Percentiles rank a stretch among this genome's conserved stretches.
Evolutionary conservation across 1,140 invertebrate species (phyloP).

Genomic region (Lepidurus packardi): DNA sequence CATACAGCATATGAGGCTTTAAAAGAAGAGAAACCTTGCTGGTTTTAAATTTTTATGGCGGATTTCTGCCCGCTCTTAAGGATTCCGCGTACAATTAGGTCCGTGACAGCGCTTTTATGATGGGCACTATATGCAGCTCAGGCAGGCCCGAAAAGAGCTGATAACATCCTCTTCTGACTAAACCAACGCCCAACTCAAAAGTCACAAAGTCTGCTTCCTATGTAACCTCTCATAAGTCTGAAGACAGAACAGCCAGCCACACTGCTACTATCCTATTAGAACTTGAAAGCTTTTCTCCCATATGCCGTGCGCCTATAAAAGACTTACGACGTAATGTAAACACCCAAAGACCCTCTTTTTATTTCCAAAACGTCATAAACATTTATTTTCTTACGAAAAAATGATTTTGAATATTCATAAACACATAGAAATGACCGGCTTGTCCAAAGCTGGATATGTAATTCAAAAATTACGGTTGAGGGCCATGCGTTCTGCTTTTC

Average conservation of each 20-base stretch:
- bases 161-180: background rate
- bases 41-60: conserved; percentile 4
- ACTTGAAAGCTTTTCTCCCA: conserved; percentile 1
- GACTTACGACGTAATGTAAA: background rate
- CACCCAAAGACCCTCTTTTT: background rate
- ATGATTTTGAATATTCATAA: too few relatives aligned
- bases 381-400: too few relatives aligned
- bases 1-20: background rate
- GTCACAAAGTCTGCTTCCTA: background rate
- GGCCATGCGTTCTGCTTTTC: too few relatives aligned
- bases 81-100: background rate
- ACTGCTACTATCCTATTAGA: background rate
- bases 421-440: too few relatives aligned
- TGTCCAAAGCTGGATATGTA: too few relatives aligned
- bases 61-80: background rate
- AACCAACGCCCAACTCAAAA: background rate
- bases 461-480: too few relatives aligned
- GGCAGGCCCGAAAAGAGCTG: background rate
- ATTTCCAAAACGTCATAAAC: background rate
- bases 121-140: conserved; percentile 12
- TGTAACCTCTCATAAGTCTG: background rate
- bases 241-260: background rate
- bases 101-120: conserved; percentile 11
- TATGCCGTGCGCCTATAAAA: background rate
- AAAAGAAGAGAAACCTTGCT: background rate